These are phyloP conservation scores for Lysiphlebus fabarum DNA, from an alignment of 1,140 invertebrate genomes.

Conservation along the genomic window DNA sequence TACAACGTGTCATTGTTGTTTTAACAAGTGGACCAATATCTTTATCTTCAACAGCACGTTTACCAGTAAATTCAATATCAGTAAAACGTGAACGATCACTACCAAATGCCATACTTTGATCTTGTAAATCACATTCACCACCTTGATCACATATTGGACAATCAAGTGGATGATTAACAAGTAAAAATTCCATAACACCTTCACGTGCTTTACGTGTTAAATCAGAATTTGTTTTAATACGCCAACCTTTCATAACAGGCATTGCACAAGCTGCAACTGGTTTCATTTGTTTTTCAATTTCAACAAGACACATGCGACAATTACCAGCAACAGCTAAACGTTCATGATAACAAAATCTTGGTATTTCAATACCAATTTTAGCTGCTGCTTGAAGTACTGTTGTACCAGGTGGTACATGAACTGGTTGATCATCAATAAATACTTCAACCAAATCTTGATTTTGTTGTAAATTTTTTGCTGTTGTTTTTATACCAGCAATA, in stretches of 20 bases:
- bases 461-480: slow-evolving; percentile 32
- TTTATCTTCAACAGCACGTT: slow-evolving; percentile 98
- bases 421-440: slow-evolving; percentile 95
- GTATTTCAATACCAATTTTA: slow-evolving; percentile 94
- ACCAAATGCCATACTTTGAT: slow-evolving; percentile 99
- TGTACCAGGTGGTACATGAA: slow-evolving; percentile 91
- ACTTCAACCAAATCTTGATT: slow-evolving; percentile 87
- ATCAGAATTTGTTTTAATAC: slow-evolving; percentile 96
- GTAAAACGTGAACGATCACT: slow-evolving; percentile 91
- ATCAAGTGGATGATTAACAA: slow-evolving; percentile 98
- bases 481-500: slow-evolving; percentile 37
- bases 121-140: slow-evolving; percentile 98
- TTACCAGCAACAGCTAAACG: slow-evolving; percentile 96
- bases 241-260: slow-evolving; percentile 99
- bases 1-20: slow-evolving; percentile 99
- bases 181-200: slow-evolving; percentile 98
- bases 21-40: slow-evolving; percentile 97
- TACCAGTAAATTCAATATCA: slow-evolving; percentile 90
- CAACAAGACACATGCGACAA: slow-evolving; percentile 98
- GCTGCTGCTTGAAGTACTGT: slow-evolving; percentile 98
- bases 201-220: slow-evolving; percentile 91
- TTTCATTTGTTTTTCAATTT: slow-evolving; percentile 94
- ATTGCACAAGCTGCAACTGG: slow-evolving; percentile 99
- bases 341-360: slow-evolving; percentile 99
- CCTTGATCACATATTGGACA: slow-evolving; percentile 99